Evolutionary conservation across 2,888 invertebrate genomes (phyloP).

Genomic region (Xestoiulus laeticollis): DNA sequence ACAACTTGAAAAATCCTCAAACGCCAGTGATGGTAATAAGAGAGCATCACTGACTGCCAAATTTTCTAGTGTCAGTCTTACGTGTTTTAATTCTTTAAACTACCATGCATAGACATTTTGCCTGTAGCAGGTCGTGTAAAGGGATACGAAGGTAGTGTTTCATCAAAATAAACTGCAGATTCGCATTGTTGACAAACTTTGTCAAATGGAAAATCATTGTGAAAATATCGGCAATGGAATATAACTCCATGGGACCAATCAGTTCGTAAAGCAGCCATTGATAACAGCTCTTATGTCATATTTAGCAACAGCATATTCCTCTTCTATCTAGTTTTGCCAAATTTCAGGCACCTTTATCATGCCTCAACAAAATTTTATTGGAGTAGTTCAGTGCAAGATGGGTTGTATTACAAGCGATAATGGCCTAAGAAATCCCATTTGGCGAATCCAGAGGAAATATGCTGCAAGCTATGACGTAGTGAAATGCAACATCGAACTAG

Average conservation of each 20-base stretch:
- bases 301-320: no score
- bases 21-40: no score
- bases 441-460: no score
- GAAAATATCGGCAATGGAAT: not conserved
- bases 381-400: not conserved
- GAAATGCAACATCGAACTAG: no score
- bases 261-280: not conserved
- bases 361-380: not conserved
- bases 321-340: not conserved
- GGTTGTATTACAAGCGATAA: not conserved
- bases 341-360: not conserved
- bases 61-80: not conserved
- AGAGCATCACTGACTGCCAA: no score
- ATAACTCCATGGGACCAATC: not conserved
- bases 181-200: not conserved
- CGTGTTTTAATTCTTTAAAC: conserved; percentile 49
- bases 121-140: not conserved
- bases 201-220: not conserved
- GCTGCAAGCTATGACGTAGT: no score
- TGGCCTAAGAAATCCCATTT: no score
- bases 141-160: not conserved
- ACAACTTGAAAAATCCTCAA: no score
- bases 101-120: conserved; percentile 34
- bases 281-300: no score
- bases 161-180: not conserved